Base-by-base conservation (phyloP, 2,888 invertebrate species). In the Eledone cirrhosa region DNA sequence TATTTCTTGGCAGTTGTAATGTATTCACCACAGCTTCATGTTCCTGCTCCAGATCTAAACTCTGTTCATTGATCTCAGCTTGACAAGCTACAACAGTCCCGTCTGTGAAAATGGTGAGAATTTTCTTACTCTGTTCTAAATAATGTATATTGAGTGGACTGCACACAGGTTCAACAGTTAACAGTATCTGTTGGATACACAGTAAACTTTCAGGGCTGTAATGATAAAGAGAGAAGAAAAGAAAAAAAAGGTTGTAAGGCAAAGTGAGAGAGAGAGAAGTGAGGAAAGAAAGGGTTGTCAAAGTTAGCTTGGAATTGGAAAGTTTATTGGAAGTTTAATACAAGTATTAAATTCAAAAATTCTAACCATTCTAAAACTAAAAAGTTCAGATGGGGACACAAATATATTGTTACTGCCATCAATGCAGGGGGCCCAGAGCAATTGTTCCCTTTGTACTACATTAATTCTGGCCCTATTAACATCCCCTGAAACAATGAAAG, bases 61-160 rank as follows among this genome's bases (percentile, higher is more conserved):
- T 41, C 13, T 31, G 22, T 22, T 33, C 33, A 22, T 5, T 72
- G 11, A 33, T 19, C 41, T 72, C 69, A 31, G 69, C 31, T 72
- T 72, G 29, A 41, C 69, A 72, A 72, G 41, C 69, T 72, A 72
- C 29, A 29, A 76, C 76, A 76, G 76, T 76, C 22, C 76, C 76
- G 47, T 76, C 48, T 14, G 76, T 48, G 48, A 76, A 76, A 24
- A 48, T 47, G 24, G 48, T 47, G 8, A 76, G 76, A 29, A 76
- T 48, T 48, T 76, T 41, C 29, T 48, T 76, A 48, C 29, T 76
- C 8, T 24, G 47, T 22, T 48, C 47, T 29, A 48, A 47, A 76
- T 76, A 76, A 48, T 76, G 76, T 14, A 76, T 27, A 22, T 76
- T 48, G 11, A 76, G 8, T 47, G 76, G 48, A 76, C 47, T 47